These are phyloP conservation scores for Polylopha cassiicola DNA, from an alignment of 2,888 invertebrate genomes.

Conservation along the genomic window DNA sequence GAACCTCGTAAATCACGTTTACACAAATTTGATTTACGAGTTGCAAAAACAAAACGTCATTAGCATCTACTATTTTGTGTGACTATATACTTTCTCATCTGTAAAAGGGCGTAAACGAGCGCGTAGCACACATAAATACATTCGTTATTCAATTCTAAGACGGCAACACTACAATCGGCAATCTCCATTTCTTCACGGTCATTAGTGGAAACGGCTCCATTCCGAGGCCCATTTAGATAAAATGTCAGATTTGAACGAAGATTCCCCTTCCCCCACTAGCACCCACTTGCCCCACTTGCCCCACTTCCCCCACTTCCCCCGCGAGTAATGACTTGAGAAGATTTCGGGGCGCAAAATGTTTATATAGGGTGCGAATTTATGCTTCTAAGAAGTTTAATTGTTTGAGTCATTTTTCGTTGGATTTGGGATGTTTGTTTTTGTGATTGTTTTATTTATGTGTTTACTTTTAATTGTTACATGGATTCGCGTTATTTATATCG, in stretches of 20 bases:
- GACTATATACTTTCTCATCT: no score
- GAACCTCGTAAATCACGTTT: no score
- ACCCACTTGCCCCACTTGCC: constrained; percentile 23
- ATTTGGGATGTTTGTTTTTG: constrained; percentile 17
- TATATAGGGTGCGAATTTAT: constrained; percentile 74
- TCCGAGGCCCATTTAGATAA: constrained; percentile 76
- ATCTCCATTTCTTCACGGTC: constrained; percentile 68
- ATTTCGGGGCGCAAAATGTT: constrained; percentile 74
- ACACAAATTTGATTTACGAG: no score
- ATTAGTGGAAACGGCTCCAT: constrained; percentile 73
- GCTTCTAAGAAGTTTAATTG: constrained; percentile 31
- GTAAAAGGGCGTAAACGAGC: no score
- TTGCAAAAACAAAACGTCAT: no score
- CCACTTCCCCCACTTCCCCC: constrained; percentile 27
- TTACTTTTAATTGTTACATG: no score
- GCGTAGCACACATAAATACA: constrained; percentile 3
- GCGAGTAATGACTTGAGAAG: constrained; percentile 75
- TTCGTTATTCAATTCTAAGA: constrained; percentile 30
- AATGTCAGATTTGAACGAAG: constrained; percentile 76
- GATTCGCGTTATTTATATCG: no score
- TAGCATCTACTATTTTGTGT: no score
- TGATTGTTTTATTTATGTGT: neutral
- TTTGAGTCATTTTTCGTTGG: constrained; percentile 33
- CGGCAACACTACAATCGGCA: constrained; percentile 52
- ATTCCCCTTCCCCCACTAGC: constrained; percentile 39